A percentile compares a stretch with the other conserved stretches of the same genome.
phyloP scores from a whole-genome alignment of 92 coral and sea anemone species.

The Parazoanthus atlanticus region DNA sequence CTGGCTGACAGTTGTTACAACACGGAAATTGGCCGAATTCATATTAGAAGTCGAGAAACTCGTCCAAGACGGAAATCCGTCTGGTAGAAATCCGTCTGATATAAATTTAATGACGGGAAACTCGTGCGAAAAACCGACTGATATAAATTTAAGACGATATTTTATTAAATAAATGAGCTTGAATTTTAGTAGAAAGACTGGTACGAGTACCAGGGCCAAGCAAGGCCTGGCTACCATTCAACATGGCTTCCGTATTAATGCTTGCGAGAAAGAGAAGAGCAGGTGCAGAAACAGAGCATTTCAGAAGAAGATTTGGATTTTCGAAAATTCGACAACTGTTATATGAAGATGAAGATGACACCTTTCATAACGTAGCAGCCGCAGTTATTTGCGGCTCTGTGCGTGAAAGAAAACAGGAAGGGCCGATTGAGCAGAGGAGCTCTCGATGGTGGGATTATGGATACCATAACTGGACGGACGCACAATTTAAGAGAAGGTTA shows the following conservation, averaged over 20 bases:
- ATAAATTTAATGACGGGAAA: not conserved
- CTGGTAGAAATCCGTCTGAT: not conserved
- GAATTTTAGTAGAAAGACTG: slow-evolving; percentile 13
- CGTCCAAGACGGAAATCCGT: not conserved
- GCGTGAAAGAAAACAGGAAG: not conserved
- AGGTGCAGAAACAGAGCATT: not conserved
- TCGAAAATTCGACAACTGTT: too few relatives aligned
- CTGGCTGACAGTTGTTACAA: too few relatives aligned
- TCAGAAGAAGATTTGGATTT: not conserved
- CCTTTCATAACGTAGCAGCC: too few relatives aligned
- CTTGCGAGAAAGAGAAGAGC: slow-evolving; percentile 4
- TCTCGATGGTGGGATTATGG: too few relatives aligned
- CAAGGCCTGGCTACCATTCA: not conserved
- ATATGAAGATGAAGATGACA: too few relatives aligned
- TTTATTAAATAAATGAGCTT: slow-evolving; percentile 7
- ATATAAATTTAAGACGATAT: slow-evolving; percentile 3
- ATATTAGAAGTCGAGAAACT: too few relatives aligned
- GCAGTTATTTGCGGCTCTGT: too few relatives aligned
- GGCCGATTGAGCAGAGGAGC: slow-evolving; percentile 2
- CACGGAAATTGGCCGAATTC: too few relatives aligned
- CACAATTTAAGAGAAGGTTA: too few relatives aligned
- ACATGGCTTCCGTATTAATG: not conserved
- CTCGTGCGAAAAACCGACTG: slow-evolving; percentile 5
- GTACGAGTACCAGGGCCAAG: not conserved
- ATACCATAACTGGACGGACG: too few relatives aligned